Percentiles rank a stretch among this genome's conserved stretches.
These are phyloP conservation scores for Choreutis nemorana DNA, from an alignment of 2,888 invertebrate genomes.

Conservation along the genomic window DNA sequence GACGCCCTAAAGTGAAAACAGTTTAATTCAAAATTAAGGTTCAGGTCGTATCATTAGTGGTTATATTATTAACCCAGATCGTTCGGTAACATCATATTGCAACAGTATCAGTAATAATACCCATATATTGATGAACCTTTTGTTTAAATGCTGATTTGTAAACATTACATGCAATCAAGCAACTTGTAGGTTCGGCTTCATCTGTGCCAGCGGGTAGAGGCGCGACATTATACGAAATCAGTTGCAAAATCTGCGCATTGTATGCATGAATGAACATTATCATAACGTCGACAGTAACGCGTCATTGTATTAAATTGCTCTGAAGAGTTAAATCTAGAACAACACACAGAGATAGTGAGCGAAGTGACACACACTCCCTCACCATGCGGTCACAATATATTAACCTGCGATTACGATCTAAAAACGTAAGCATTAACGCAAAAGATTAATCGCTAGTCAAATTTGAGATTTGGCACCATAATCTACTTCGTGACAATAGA, in stretches of 20 bases:
- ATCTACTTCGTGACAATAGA: no score
- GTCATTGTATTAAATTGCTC: constrained; percentile 17
- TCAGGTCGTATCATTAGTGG: constrained; percentile 15
- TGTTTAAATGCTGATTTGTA: neutral
- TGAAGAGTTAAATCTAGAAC: constrained; percentile 13
- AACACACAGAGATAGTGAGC: constrained; percentile 14
- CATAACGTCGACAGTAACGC: constrained; percentile 14
- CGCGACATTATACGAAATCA: constrained; percentile 7
- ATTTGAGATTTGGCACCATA: no score
- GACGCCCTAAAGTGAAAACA: neutral
- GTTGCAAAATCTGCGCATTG: constrained; percentile 16
- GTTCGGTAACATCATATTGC: constrained; percentile 10
- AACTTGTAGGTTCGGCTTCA: constrained; percentile 4
- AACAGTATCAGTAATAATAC: constrained; percentile 9
- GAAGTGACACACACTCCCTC: constrained; percentile 15
- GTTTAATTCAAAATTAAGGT: constrained; percentile 2
- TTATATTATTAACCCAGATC: constrained; percentile 19
- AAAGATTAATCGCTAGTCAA: constrained; percentile 16
- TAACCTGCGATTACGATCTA: constrained; percentile 14
- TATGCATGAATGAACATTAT: constrained; percentile 11
- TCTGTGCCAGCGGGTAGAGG: no score
- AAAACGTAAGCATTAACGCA: constrained; percentile 15
- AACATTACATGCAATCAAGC: constrained; percentile 5
- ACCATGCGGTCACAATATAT: constrained; percentile 10
- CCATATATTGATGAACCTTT: neutral